Evolutionary conservation across 2,888 invertebrate species (phyloP).

Genomic region (Caenorhabditis wallacei): DNA sequence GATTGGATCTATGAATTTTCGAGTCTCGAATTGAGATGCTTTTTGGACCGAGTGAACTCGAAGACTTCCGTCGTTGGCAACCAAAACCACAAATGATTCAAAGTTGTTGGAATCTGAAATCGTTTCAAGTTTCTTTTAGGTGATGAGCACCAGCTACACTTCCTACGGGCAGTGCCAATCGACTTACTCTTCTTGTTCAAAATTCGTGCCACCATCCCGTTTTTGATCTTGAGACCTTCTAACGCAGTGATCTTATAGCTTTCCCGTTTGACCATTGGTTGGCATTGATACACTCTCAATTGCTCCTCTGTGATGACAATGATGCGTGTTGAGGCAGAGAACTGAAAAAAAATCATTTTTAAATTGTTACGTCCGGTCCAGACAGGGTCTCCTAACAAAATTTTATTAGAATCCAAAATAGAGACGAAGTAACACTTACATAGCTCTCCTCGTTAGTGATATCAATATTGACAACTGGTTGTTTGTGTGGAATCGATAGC

Average conservation of each 20-base stretch:
- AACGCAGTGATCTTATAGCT: conserved; percentile 51
- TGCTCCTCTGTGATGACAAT: conserved; percentile 51
- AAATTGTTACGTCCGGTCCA: background rate
- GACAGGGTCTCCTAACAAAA: too few species aligned
- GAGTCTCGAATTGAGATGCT: conserved; percentile 16
- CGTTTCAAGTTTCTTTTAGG: too few species aligned
- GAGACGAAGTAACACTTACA: conserved; percentile 25
- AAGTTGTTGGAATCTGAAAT: conserved; percentile 35
- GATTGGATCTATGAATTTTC: conserved; percentile 9
- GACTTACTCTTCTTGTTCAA: conserved; percentile 31
- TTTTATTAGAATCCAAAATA: too few species aligned
- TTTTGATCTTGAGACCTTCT: conserved; percentile 53
- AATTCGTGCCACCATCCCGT: conserved; percentile 29
- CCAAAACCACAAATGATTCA: conserved; percentile 32
- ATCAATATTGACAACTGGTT: conserved; percentile 38
- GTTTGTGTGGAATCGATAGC: background rate
- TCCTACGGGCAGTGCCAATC: too few species aligned
- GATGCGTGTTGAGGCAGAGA: conserved; percentile 34
- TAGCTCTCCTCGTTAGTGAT: conserved; percentile 48
- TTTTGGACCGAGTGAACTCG: conserved; percentile 47
- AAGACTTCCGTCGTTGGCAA: conserved; percentile 42
- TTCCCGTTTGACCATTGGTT: conserved; percentile 24
- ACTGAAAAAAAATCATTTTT: conserved; percentile 34
- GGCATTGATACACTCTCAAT: conserved; percentile 43
- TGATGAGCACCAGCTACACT: too few species aligned